These are phyloP conservation scores for Vespertilio murinus DNA, from an alignment of 2,797 vertebrate species.

Conservation along the genomic window DNA sequence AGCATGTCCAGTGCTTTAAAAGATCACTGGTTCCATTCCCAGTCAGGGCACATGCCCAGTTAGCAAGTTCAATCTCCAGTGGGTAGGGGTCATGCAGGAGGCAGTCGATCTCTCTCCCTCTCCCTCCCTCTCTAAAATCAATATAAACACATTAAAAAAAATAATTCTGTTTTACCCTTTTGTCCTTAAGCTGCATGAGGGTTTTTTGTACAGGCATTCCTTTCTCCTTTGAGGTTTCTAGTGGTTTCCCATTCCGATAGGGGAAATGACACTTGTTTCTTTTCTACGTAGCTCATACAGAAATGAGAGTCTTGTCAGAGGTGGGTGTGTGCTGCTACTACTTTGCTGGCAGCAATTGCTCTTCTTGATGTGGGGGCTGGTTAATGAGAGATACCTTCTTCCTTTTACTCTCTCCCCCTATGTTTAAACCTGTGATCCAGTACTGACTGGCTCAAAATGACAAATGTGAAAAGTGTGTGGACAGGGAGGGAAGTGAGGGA, in stretches of 20 bases:
- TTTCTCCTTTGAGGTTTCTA: slow-evolving; percentile 32
- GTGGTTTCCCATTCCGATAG: background rate
- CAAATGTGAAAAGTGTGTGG: background rate
- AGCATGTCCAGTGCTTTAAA: background rate
- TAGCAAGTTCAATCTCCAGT: background rate
- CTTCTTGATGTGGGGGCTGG: background rate
- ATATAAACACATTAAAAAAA: background rate
- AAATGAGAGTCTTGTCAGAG: slow-evolving; percentile 29
- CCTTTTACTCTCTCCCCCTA: background rate
- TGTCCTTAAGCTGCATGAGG: background rate
- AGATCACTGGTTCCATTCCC: background rate
- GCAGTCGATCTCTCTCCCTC: background rate
- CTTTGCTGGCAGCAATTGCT: background rate
- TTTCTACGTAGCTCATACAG: slow-evolving; percentile 3
- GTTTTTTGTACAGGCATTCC: slow-evolving; percentile 17
- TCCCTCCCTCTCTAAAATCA: background rate
- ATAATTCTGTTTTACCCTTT: background rate
- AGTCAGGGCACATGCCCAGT: background rate
- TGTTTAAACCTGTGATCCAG: background rate
- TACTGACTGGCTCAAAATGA: background rate
- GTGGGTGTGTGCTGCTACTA: background rate
- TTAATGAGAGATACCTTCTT: background rate
- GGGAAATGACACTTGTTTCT: slow-evolving; percentile 35
- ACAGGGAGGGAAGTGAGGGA: background rate
- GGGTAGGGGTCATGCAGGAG: background rate